Conservation (phyloP, 2,113 vertebrate genomes). For the Chinchilla lanigera region DNA sequence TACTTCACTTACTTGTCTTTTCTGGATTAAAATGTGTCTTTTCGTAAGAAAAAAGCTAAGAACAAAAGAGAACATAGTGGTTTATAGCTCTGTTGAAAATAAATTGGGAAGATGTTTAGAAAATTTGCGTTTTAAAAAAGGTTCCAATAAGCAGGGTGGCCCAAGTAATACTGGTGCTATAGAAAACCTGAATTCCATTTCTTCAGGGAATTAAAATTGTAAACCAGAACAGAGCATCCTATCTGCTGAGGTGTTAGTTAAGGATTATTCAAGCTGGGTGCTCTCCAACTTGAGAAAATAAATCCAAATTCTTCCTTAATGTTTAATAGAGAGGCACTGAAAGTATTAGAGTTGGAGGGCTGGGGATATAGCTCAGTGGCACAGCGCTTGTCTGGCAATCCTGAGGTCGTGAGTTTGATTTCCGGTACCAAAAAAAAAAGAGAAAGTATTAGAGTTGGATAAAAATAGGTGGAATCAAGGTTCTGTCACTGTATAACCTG, state of each 20-base stretch:
- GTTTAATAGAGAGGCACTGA: background rate
- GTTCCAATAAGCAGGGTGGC: background rate
- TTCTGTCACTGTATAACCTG: background rate
- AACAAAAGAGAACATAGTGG: background rate
- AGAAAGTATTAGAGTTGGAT: background rate
- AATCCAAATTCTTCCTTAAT: background rate
- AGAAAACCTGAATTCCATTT: background rate
- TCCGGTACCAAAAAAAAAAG: too few relatives aligned
- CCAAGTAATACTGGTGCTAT: background rate
- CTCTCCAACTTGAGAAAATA: constrained; percentile 6
- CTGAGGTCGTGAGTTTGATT: too few relatives aligned
- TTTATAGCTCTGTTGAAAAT: background rate
- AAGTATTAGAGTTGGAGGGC: too few relatives aligned
- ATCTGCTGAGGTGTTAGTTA: background rate
- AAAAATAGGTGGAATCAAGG: background rate
- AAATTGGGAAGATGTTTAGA: background rate
- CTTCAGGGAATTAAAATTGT: background rate
- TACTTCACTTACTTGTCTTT: background rate
- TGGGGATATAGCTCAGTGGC: too few relatives aligned
- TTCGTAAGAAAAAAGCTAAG: background rate
- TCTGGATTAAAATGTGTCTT: background rate
- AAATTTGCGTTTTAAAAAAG: background rate
- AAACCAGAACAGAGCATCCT: background rate
- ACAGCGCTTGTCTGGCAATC: too few relatives aligned
- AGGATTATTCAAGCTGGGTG: background rate